A percentile compares a stretch with the other conserved stretches of the same genome.
Evolutionary conservation across 1,140 invertebrate species (phyloP).

Genomic region (Drosophila obscura): DNA sequence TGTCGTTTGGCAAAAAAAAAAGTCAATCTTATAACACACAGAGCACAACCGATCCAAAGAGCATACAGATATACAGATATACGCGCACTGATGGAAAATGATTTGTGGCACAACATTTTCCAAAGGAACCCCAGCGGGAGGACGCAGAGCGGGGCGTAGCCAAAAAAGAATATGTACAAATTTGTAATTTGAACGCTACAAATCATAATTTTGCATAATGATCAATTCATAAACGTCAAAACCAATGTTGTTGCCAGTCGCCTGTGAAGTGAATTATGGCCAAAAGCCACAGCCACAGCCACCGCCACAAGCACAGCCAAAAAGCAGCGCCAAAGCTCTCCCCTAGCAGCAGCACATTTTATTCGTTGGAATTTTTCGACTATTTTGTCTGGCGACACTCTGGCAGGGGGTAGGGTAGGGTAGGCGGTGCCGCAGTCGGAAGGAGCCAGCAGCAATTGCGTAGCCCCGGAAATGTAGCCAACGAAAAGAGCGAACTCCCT

Average conservation of each 20-base stretch:
- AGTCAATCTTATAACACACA: constrained; percentile 75
- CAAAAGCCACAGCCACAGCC: not conserved
- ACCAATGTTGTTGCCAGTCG: constrained; percentile 42
- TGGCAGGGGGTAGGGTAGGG: not conserved
- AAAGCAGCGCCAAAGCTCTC: no score
- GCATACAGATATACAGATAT: constrained; percentile 35
- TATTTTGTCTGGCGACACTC: constrained; percentile 15
- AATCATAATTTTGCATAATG: constrained; percentile 83
- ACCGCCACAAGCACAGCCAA: not conserved
- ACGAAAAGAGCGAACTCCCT: constrained; percentile 13
- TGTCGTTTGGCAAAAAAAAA: constrained; percentile 72
- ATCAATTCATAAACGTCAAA: constrained; percentile 83
- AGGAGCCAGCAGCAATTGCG: constrained; percentile 11
- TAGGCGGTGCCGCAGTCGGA: not conserved
- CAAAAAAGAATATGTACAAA: constrained; percentile 61
- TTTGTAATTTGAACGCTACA: constrained; percentile 83
- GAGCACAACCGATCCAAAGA: constrained; percentile 23
- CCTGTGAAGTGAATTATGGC: constrained; percentile 63
- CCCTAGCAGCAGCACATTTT: constrained; percentile 16
- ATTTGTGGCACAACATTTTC: constrained; percentile 60
- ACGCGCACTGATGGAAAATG: constrained; percentile 40
- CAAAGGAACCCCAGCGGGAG: constrained; percentile 16
- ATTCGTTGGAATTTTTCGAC: constrained; percentile 45
- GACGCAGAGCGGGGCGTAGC: constrained; percentile 3
- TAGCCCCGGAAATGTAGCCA: constrained; percentile 27